Base-by-base conservation (phyloP, 2,797 vertebrate genomes). In the Meriones psammophilus region DNA sequence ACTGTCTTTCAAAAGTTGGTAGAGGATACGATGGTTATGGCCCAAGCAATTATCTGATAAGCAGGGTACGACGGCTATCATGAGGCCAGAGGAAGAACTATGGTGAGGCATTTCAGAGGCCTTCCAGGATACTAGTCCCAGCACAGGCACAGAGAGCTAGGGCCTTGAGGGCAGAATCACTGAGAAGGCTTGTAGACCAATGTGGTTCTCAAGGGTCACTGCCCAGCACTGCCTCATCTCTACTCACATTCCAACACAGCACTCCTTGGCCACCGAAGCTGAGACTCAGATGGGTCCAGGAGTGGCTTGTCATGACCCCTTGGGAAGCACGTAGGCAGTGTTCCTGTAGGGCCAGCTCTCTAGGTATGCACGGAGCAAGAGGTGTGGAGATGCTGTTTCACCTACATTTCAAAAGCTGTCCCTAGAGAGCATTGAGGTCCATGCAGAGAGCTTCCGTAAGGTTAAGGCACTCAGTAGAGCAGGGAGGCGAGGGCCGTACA, bases 31-130 rank as follows among this genome's bases (percentile, higher is more conserved):
- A 88, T 66, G 24, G 50, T 60, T 77, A 8, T 88, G 71, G 24
- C 14, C 88, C 46, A 26, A 94, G 30, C 22, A 69, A 46, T 42
- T 30, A 26, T 78, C 79, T 83, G 78, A 33, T 73, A 73, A 94
- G 73, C 71, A 79, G 42, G 71, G 54, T 66, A 30, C 42, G 33
- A 4, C 13, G n/a, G 26, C 46, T 84, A 71, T 46, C 58, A 89
- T 18, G 36, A 94, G 86, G 46, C 54, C 84, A 94, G 36, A 92
- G 56, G 60, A 58, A 88, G 36, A 79, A 46, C 42, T 24, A 79
- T 13, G 33, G 62, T 39, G 60, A 92, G 56, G 79, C 17, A 64
- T 46, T 88, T 94, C 71, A 46, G 36, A 85, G 64, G 88, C 71
- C 69, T 83, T 42, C 81, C 77, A 77, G 84, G 42, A 14, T 78